These are phyloP conservation scores for Gambelia wislizenii DNA, from an alignment of 2,797 vertebrate genomes.

Conservation along the genomic window DNA sequence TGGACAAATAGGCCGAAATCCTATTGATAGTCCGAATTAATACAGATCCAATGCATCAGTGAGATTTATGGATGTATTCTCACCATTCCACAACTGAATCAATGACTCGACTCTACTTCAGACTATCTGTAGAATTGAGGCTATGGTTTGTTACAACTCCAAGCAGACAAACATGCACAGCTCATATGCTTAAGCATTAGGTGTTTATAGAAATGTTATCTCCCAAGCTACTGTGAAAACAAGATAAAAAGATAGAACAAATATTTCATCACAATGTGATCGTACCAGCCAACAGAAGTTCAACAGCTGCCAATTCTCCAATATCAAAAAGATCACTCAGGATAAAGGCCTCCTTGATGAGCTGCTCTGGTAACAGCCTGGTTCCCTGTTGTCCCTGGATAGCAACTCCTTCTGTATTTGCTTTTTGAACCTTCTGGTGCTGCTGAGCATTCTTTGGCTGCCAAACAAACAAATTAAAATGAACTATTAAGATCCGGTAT, in stretches of 20 bases:
- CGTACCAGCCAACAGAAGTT: constrained; percentile 95
- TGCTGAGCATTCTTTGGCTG: constrained; percentile 97
- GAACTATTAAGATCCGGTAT: not conserved
- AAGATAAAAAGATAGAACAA: constrained; percentile 9
- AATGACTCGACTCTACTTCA: too few relatives aligned
- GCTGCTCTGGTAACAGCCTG: constrained; percentile 92
- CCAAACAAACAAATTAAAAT: constrained; percentile 41
- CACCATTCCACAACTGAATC: too few relatives aligned
- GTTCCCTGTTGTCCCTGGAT: constrained; percentile 97
- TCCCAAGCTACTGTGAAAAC: constrained; percentile 34
- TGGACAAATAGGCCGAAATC: too few relatives aligned
- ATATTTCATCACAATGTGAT: constrained; percentile 21
- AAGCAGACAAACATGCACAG: not conserved
- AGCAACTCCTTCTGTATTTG: constrained; percentile 95
- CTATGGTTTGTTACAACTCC: not conserved
- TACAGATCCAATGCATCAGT: too few relatives aligned
- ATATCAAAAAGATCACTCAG: constrained; percentile 97
- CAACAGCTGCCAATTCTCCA: constrained; percentile 94
- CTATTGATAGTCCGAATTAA: too few relatives aligned
- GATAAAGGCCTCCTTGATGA: constrained; percentile 96
- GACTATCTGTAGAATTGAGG: too few relatives aligned
- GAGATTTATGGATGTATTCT: too few relatives aligned
- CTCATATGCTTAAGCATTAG: not conserved
- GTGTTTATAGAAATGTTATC: constrained; percentile 25
- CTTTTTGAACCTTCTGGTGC: constrained; percentile 95